These are phyloP conservation scores for Sprattus sprattus DNA, from an alignment of 2,113 vertebrate genomes.

Conservation along the genomic window DNA sequence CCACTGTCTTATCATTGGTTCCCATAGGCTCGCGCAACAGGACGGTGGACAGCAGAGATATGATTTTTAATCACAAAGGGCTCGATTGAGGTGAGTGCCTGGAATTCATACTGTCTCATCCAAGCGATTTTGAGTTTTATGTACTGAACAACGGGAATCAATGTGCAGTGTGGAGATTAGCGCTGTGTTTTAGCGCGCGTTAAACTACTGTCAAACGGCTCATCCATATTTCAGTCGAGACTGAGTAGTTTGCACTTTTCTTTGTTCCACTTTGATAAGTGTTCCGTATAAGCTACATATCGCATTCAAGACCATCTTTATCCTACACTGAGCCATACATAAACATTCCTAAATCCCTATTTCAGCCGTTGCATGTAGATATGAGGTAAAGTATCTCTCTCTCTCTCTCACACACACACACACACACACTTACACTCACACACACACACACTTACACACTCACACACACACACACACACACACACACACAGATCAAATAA, in stretches of 20 bases:
- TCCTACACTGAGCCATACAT: not conserved
- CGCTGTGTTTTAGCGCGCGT: not conserved
- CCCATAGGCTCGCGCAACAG: not conserved
- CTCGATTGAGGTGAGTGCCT: not conserved
- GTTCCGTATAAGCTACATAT: not conserved
- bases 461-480: not conserved
- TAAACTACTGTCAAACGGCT: not conserved
- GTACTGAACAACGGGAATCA: not conserved
- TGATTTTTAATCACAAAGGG: slow-evolving; percentile 16
- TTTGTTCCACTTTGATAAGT: not conserved
- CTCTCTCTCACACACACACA: not conserved
- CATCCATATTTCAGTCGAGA: not conserved
- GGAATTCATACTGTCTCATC: not conserved
- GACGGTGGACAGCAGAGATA: not conserved
- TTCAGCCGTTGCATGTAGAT: not conserved
- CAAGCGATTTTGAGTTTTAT: not conserved
- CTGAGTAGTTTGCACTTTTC: not conserved
- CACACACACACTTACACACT: not conserved
- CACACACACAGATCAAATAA: not conserved
- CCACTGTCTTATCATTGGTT: slow-evolving; percentile 14
- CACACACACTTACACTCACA: not conserved
- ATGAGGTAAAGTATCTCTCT: not conserved
- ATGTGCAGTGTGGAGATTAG: not conserved
- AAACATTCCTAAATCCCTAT: not conserved
- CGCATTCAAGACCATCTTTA: not conserved